These are phyloP conservation scores for Drosophila percnosoma DNA, from an alignment of 2,888 invertebrate genomes.

Conservation along the genomic window DNA sequence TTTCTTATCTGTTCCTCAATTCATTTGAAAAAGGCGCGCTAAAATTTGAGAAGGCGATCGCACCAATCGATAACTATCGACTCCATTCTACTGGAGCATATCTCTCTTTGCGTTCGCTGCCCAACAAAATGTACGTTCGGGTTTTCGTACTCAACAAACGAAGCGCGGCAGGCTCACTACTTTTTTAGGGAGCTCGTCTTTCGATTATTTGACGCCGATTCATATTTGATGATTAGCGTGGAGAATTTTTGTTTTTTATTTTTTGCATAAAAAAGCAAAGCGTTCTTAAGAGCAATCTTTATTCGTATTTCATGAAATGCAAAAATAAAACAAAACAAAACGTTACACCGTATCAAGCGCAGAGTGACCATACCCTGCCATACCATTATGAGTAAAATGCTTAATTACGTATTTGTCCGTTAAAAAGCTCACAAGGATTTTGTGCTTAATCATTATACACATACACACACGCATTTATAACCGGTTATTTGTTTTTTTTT, in stretches of 20 bases:
- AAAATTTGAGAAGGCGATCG: slow-evolving; percentile 13
- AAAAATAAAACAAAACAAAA: not conserved
- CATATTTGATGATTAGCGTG: not conserved
- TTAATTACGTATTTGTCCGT: slow-evolving; percentile 1
- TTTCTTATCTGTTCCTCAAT: slow-evolving; percentile 1
- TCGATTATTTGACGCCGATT: not conserved
- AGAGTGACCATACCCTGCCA: slow-evolving; percentile 25
- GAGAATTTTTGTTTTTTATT: not conserved
- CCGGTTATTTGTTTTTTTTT: slow-evolving; percentile 43
- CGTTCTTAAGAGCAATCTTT: not conserved
- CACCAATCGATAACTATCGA: slow-evolving; percentile 46
- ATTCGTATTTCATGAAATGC: not conserved
- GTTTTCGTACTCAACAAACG: not conserved
- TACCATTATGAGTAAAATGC: not conserved
- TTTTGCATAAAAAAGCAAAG: not conserved
- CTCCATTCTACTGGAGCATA: not conserved
- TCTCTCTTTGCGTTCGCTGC: not conserved
- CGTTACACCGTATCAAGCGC: not conserved
- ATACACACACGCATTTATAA: not conserved
- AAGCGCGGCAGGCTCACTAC: not conserved
- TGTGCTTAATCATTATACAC: not conserved
- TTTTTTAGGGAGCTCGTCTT: not conserved
- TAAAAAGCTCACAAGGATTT: slow-evolving; percentile 22
- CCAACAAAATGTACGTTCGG: not conserved
- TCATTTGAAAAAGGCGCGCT: not conserved